These are phyloP conservation scores for Tupaia chinensis DNA, from an alignment of 2,113 vertebrate species.

Conservation along the genomic window DNA sequence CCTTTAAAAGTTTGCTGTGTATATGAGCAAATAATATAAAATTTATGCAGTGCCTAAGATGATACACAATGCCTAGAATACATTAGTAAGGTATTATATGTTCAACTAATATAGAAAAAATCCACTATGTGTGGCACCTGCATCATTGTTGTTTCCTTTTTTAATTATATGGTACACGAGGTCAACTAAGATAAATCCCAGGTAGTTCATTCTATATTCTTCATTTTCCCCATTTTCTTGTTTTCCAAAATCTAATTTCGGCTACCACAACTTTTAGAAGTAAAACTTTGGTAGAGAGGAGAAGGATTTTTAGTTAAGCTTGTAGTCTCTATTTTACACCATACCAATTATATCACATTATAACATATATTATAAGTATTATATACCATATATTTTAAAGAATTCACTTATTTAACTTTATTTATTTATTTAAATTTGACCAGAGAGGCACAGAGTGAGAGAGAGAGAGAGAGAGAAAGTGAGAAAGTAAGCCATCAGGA, in stretches of 20 bases:
- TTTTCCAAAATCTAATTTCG: constrained; percentile 25
- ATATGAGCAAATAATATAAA: background rate
- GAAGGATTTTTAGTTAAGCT: background rate
- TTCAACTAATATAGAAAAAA: background rate
- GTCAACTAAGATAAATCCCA: background rate
- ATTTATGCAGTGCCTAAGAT: background rate
- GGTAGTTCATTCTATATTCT: background rate
- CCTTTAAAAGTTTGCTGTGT: background rate
- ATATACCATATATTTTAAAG: too few relatives aligned
- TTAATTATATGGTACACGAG: background rate
- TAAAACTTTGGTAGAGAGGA: background rate
- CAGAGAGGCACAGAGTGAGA: too few relatives aligned
- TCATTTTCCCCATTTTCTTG: background rate
- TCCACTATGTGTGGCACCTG: background rate
- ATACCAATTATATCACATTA: background rate
- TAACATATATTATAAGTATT: too few relatives aligned
- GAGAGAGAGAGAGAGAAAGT: too few relatives aligned
- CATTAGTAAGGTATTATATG: background rate
- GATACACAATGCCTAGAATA: background rate
- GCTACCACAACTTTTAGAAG: background rate
- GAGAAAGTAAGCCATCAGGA: too few relatives aligned
- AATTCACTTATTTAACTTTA: too few relatives aligned
- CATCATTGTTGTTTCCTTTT: background rate
- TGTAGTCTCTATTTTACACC: background rate
- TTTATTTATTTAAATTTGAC: too few relatives aligned